A percentile compares a stretch with the other conserved stretches of the same genome.
Conservation (phyloP, 2,113 vertebrate species). For the Leptodactylus fuscus region DNA sequence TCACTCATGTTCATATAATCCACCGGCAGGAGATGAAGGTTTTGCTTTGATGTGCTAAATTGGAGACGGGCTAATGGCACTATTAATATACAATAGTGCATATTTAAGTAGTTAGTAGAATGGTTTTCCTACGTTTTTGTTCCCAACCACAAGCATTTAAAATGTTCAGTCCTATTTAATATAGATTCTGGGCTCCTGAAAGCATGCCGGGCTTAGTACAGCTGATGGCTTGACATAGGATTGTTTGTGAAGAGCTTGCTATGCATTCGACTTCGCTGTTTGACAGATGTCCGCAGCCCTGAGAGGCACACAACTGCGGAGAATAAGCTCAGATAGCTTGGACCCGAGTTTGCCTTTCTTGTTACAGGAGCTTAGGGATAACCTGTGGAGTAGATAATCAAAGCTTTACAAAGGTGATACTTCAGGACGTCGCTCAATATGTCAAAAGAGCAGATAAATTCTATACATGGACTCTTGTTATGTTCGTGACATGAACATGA, state of each 20-base stretch:
- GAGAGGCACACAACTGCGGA: neutral
- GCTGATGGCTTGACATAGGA: conserved; percentile 13
- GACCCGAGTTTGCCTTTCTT: neutral
- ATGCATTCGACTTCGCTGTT: conserved; percentile 58
- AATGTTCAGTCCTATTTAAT: conserved; percentile 57
- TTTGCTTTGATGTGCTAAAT: conserved; percentile 92
- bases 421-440: neutral
- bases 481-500: neutral
- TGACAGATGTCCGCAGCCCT: conserved; percentile 23
- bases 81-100: conserved; percentile 89
- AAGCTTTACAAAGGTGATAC: neutral
- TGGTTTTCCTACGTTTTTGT: conserved; percentile 74
- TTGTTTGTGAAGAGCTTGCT: conserved; percentile 32
- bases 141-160: conserved; percentile 82
- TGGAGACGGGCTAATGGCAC: conserved; percentile 89
- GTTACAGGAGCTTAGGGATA: neutral
- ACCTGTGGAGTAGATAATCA: neutral
- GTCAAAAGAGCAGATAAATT: neutral
- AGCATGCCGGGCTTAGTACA: neutral
- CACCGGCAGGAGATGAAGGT: conserved; percentile 84
- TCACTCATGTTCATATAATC: conserved; percentile 87
- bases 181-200: conserved; percentile 3
- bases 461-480: neutral
- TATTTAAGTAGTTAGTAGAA: conserved; percentile 82
- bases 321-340: neutral